These are phyloP conservation scores for Tokudaia muenninki DNA, from an alignment of 2,797 vertebrate species.

Conservation along the genomic window DNA sequence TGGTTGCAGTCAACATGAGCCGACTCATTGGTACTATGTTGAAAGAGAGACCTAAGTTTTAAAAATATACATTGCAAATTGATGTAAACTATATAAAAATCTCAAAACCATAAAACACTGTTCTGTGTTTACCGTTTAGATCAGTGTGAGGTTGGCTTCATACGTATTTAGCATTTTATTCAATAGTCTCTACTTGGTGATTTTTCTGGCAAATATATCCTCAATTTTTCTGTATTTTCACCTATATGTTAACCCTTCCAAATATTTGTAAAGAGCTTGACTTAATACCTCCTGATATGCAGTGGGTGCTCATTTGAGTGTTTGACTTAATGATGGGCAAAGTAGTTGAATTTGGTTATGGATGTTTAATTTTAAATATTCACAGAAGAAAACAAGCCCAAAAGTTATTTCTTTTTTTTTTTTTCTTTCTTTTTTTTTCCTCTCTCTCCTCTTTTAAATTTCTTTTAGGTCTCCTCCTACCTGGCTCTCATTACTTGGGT, in stretches of 20 bases:
- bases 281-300: background rate
- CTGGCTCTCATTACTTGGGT: conserved; percentile 97
- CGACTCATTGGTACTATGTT: conserved; percentile 7
- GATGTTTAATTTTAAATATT: conserved; percentile 51
- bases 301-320: conserved; percentile 64
- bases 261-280: background rate
- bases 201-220: conserved; percentile 46
- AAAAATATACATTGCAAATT: conserved; percentile 6
- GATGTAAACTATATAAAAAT: conserved; percentile 6
- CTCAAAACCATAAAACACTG: conserved; percentile 36
- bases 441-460: conserved; percentile 4
- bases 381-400: conserved; percentile 50
- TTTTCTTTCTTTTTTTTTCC: background rate
- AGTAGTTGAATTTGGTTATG: conserved; percentile 25
- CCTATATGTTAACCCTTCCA: background rate
- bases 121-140: background rate
- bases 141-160: conserved; percentile 14
- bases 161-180: conserved; percentile 20
- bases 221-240: conserved; percentile 42
- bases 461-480: conserved; percentile 91
- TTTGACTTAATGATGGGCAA: background rate
- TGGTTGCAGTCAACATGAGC: background rate
- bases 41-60: conserved; percentile 57
- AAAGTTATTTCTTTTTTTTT: background rate
- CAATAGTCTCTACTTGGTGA: conserved; percentile 13